Evolutionary conservation across 2,888 invertebrate genomes (phyloP), one percentile per base, ranked within the genome.

Genomic region (Limenitis arthemis): DNA sequence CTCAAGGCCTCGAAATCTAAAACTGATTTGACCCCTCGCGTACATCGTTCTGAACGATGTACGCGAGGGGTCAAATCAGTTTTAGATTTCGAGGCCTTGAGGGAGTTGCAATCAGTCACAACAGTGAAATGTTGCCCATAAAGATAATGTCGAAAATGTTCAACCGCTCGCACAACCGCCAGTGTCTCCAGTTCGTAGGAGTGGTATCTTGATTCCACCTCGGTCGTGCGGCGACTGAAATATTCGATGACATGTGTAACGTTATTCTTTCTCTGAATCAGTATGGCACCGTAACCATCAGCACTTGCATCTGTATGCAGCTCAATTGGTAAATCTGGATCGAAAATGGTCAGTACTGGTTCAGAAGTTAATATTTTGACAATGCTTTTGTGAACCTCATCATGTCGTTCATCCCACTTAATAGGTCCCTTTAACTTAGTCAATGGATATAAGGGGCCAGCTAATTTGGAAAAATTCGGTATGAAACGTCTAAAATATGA

Each of bases 251-350:
- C 47, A 36, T 41, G 42, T 1, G 29, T 41, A 9, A n/a, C n/a
- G 8, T 12, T 11, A 3, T 40, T 9, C 4, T 20, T 29, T 9
- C 7, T 47, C 34, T 54, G 54, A 6, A 54, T 29, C 4, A 66
- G 49, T 0, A 66, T 55, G 0, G 63, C 63, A 0, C 65, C 65
- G 30, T 61, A 66, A 5, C 66, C 65, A 0, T 57, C 54, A 1
- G 59, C 37, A n/a, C 65, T 65, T 0, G 67, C 67, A 29, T 65
- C 65, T 0, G 60, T 61, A n/a, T 65, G 61, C 0, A 65, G 28
- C 29, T 63, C 62, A 0, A 61, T 40, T 0, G 62, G 60, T 0
- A 47, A 8, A 0, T 59, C 49, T 0, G 57, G 65, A 20, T 66
- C 49, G 33, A 61, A 63, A 4, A 67, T 60, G 0, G 58, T 59